Conservation (phyloP, 1,140 invertebrate species). For the Drosophila leontia region DNA sequence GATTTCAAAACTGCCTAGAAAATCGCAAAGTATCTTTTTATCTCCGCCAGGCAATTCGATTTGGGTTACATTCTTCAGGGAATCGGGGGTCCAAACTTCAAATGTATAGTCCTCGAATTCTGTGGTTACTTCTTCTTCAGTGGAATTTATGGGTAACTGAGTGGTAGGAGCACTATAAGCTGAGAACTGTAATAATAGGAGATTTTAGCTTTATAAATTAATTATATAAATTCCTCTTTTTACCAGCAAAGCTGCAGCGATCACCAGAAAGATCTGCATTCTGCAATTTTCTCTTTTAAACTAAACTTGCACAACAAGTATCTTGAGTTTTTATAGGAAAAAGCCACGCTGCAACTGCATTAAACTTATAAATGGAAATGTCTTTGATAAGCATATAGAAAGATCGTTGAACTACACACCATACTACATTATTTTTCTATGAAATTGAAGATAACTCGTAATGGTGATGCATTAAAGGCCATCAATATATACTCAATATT, state of each 20-base stretch:
- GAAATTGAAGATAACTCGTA: no score
- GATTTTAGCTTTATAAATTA: background rate
- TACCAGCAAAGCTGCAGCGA: slow-evolving; percentile 3
- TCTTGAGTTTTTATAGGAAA: background rate
- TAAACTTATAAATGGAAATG: background rate
- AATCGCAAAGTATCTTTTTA: background rate
- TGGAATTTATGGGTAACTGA: background rate
- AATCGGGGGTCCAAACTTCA: no score
- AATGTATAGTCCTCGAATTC: background rate
- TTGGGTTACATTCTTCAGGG: background rate
- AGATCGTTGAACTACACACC: background rate
- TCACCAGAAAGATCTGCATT: background rate
- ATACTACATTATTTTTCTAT: no score
- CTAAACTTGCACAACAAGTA: background rate
- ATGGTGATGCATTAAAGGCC: background rate
- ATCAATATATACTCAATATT: slow-evolving; percentile 21
- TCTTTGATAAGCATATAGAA: background rate
- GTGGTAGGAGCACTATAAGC: background rate
- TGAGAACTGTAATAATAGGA: background rate
- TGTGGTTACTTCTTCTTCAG: background rate
- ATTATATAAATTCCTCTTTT: background rate
- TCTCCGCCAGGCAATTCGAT: background rate
- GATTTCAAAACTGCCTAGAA: background rate
- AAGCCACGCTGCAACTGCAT: background rate
- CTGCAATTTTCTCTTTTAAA: background rate